These are phyloP conservation scores for Endomychus coccineus DNA, from an alignment of 2,888 invertebrate genomes.

Conservation along the genomic window DNA sequence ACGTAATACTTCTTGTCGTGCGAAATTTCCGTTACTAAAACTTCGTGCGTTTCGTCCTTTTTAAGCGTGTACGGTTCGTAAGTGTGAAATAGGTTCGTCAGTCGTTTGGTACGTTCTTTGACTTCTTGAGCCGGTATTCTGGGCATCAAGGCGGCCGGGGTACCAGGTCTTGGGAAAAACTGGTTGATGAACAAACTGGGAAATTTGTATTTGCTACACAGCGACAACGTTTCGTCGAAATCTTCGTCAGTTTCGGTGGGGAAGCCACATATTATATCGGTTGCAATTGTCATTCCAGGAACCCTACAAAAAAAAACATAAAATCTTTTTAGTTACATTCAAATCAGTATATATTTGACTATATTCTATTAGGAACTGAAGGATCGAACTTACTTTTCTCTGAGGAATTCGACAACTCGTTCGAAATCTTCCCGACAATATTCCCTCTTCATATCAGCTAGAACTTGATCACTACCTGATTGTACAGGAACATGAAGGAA, in stretches of 20 bases:
- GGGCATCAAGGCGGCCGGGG: conserved; percentile 86
- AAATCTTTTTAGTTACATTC: background rate
- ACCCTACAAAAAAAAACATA: conserved; percentile 51
- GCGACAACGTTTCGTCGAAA: conserved; percentile 77
- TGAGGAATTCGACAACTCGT: conserved; percentile 76
- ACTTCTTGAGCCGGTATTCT: conserved; percentile 81
- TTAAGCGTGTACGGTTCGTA: conserved; percentile 76
- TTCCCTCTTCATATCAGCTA: conserved; percentile 94
- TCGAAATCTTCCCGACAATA: conserved; percentile 87
- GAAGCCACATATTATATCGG: conserved; percentile 97
- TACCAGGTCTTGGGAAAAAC: conserved; percentile 93
- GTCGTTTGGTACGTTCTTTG: conserved; percentile 77
- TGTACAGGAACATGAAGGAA: conserved; percentile 98
- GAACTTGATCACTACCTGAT: conserved; percentile 90
- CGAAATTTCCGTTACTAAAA: conserved; percentile 89
- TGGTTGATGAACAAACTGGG: conserved; percentile 96
- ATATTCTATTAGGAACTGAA: background rate
- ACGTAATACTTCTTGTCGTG: conserved; percentile 87
- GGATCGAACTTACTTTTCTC: conserved; percentile 51
- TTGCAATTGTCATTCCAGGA: conserved; percentile 86
- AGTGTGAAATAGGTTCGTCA: conserved; percentile 83
- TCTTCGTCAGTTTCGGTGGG: conserved; percentile 90
- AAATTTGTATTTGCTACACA: conserved; percentile 83
- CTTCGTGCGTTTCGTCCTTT: conserved; percentile 61
- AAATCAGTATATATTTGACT: background rate